Evolutionary conservation across 2,113 vertebrate genomes (phyloP), one percentile per base, ranked within the genome.

Genomic region (Parus major): DNA sequence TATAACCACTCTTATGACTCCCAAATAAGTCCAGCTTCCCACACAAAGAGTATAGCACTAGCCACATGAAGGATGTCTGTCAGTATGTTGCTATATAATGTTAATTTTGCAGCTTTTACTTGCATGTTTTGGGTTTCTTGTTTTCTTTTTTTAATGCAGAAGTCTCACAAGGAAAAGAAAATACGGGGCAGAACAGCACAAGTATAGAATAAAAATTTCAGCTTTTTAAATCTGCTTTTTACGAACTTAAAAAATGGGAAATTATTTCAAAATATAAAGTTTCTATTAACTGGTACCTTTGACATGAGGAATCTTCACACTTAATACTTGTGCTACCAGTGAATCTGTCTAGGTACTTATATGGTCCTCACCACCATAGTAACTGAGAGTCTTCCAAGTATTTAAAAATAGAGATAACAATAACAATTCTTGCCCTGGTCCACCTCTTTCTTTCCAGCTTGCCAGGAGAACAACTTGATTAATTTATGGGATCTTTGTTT

Each of bases 391-490:
- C 64, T 94, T 96, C 94, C 93, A 93, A 97, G 82, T 64, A 60
- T 90, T 95, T 97, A 96, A 97, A 97, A 97, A 95, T 96, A 96
- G 95, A 86, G 68, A 93, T 95, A 94, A 93, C 87, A 95, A 96
- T 95, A 96, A 96, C 93, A 96, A 36, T 71, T 52, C 88, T 82
- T 92, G 52, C n/a, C 72, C 36, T 12, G 20, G 46, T 46, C 50
- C 63, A 88, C 72, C 44, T 91, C 77, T 73, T 89, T 85, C 68
- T 89, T 92, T 66, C 76, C 85, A 95, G 79, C 68, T 66, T 88
- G 88, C 60, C 69, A 52, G 1, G 3, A 69, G 79, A 93, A 83
- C 66, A 90, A 61, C 73, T 90, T 77, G 77, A 95, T 93, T 95
- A 93, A 93, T 95, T 96, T 94, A 90, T 91, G 82, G 20, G 31